These are phyloP conservation scores for Himalopsyche kuldschensis DNA, from an alignment of 2,888 invertebrate species.

Conservation along the genomic window DNA sequence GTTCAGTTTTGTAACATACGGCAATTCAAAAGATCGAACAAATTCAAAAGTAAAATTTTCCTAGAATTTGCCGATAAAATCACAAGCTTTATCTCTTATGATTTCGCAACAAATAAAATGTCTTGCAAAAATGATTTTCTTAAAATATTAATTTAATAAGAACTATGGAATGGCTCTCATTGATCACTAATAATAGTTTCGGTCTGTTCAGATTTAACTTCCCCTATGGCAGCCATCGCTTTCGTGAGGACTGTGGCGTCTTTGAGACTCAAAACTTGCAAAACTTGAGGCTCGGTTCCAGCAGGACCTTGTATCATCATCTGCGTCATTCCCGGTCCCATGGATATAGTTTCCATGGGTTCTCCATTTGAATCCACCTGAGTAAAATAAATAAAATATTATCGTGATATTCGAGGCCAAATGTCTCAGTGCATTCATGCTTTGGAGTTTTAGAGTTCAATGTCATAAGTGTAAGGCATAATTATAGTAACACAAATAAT, in stretches of 20 bases:
- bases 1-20: too few relatives aligned
- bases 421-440: neutral
- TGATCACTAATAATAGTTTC: conserved; percentile 59
- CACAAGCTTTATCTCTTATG: neutral
- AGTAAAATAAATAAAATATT: conserved; percentile 7
- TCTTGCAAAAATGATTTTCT: neutral
- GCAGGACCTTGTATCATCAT: conserved; percentile 77
- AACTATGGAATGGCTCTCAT: conserved; percentile 34
- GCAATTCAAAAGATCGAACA: too few relatives aligned
- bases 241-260: conserved; percentile 81
- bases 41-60: too few relatives aligned
- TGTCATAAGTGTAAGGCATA: too few relatives aligned
- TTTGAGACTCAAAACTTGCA: conserved; percentile 84
- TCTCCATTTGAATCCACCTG: conserved; percentile 79
- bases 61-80: neutral
- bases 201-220: conserved; percentile 73
- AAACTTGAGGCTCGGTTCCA: conserved; percentile 73
- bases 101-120: neutral
- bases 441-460: neutral
- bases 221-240: conserved; percentile 72
- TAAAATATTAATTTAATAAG: neutral
- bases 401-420: too few relatives aligned
- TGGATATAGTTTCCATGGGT: conserved; percentile 73
- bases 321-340: conserved; percentile 78
- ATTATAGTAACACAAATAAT: too few relatives aligned